Conservation (phyloP, 2,888 invertebrate genomes). For the Parnassius apollo region DNA sequence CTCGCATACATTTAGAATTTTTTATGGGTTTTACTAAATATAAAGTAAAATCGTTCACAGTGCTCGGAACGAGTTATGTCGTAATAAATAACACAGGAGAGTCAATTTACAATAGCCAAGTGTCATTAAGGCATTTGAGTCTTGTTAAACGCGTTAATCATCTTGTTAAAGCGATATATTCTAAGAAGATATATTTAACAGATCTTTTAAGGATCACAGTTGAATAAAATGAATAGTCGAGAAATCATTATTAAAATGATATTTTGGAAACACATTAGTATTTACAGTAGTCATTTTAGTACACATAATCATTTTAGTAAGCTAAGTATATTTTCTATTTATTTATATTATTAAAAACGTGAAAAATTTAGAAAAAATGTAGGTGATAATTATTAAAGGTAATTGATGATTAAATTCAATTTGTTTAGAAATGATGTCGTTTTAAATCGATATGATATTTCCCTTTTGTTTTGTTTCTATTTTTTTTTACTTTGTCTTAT, state of each 20-base stretch:
- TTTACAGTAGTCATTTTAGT: no score
- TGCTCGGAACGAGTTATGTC: no score
- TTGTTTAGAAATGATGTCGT: conserved; percentile 5
- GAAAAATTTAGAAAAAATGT: conserved; percentile 3
- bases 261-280: not conserved
- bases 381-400: conserved; percentile 18
- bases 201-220: not conserved
- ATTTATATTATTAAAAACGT: conserved; percentile 7
- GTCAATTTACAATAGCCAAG: no score
- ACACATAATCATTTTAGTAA: not conserved
- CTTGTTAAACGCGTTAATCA: no score
- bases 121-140: no score
- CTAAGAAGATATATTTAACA: not conserved
- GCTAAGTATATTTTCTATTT: conserved; percentile 4
- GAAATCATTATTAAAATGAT: not conserved
- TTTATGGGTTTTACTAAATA: no score
- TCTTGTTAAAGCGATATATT: not conserved
- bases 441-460: not conserved
- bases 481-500: no score
- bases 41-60: no score
- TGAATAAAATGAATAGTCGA: not conserved
- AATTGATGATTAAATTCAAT: conserved; percentile 6
- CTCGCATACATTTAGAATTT: no score
- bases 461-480: not conserved
- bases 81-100: no score